Base-by-base conservation (phyloP, 2,797 vertebrate genomes). In the Stomatorhinus walkeri region DNA sequence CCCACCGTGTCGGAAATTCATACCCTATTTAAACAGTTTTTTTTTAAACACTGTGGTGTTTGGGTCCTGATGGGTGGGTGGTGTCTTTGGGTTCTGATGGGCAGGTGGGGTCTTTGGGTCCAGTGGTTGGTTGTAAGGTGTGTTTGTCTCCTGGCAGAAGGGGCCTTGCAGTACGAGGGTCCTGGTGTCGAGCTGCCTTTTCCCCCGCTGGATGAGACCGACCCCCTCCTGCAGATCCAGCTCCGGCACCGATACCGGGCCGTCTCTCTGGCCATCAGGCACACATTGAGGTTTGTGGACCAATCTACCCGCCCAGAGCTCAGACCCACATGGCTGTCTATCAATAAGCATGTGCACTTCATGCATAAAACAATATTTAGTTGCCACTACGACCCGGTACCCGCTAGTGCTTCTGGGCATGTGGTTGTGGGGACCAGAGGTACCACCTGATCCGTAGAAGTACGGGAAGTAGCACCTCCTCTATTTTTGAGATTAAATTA, bases 161-260 rank as follows among this genome's bases (percentile, higher is more conserved):
- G 95, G 2, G 93, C 96, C 0, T 91, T 95, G 88, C 96, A 95
- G 56, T 97, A 96, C 3, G 96, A 97, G n/a, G 96, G 96, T 52
- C 95, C 96, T 0, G 97, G 96, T 1, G 91, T 96, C 85, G 96
- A 97, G 90, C 90, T 96, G 24, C 91, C 94, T 64, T 96, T 97
- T 43, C 92, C 95, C 14, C 90, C 91, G 0, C 92, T 96, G 0
- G 95, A 97, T 86, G 96, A 95, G 0, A 93, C 93, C 0, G 97
- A 97, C 16, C 93, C 95, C 0, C 92, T 96, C 16, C 88, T 95
- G 40, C 91, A 97, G 1, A 93, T 98, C 28, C 96, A 95, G 91
- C 94, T 98, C 3, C 93, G 94, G 85, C 96, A 96, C 87, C 95
- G 96, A 89, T 98, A 97, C 89, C 93, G 94, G 0, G 96, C 97